Evolutionary conservation across 1,140 invertebrate species (phyloP).

Genomic region (Rhizoglyphus robini): DNA sequence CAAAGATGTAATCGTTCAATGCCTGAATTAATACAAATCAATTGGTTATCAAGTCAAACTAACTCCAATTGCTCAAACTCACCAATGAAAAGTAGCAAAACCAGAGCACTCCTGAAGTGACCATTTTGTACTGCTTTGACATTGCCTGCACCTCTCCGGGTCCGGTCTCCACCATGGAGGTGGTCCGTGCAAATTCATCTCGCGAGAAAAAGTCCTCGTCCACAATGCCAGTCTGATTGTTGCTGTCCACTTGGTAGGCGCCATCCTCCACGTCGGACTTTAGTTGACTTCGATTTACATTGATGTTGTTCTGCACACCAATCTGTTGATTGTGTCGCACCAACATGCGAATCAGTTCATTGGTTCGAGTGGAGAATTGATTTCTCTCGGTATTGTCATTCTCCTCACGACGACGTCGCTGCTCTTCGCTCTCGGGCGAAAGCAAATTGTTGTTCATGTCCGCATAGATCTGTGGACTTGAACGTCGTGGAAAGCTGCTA

Average conservation of each 20-base stretch:
- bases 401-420: constrained; percentile 6
- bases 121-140: constrained; percentile 14
- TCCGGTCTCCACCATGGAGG: neutral
- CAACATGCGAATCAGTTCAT: constrained; percentile 10
- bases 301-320: neutral
- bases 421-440: neutral
- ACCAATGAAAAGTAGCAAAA: constrained; percentile 20
- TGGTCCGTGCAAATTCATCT: neutral
- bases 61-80: neutral
- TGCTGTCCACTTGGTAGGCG: too few species aligned
- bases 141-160: neutral
- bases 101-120: constrained; percentile 17
- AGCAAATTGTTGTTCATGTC: neutral
- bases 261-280: neutral
- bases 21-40: constrained; percentile 3
- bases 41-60: neutral
- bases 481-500: too few species aligned
- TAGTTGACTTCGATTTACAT: neutral
- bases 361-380: constrained; percentile 7
- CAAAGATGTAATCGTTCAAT: constrained; percentile 20
- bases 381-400: neutral
- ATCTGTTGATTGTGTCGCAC: constrained; percentile 5
- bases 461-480: too few species aligned
- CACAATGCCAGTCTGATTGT: neutral
- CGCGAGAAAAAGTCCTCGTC: constrained; percentile 1